phyloP scores from a whole-genome alignment of 2,797 vertebrate species.

The Limosa lapponica region DNA sequence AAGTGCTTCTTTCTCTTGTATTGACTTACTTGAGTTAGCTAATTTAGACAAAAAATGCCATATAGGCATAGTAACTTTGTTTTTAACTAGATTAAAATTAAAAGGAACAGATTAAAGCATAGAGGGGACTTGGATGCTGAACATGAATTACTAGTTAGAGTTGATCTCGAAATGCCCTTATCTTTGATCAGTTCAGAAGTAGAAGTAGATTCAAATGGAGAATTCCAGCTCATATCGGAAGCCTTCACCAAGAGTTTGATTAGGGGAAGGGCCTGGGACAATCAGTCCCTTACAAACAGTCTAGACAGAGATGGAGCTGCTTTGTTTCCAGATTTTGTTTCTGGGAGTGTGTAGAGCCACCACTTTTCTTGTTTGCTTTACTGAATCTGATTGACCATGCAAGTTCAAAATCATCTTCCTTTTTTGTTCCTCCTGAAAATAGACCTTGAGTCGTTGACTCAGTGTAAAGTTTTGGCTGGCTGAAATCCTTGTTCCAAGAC shows the following conservation, averaged over 20 bases:
- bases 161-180: neutral
- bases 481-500: slow-evolving; percentile 22
- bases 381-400: neutral
- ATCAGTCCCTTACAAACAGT: neutral
- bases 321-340: neutral
- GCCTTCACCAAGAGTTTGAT: neutral
- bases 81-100: slow-evolving; percentile 35
- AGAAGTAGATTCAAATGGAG: neutral
- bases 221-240: neutral
- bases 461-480: neutral
- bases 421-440: neutral
- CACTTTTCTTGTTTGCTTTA: neutral
- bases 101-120: slow-evolving; percentile 1
- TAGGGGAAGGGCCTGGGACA: neutral
- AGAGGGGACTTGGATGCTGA: neutral
- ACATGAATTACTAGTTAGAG: neutral
- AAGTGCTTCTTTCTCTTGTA: slow-evolving; percentile 19
- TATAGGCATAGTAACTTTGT: neutral
- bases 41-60: neutral
- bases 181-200: neutral
- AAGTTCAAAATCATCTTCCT: neutral
- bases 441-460: neutral
- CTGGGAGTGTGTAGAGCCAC: neutral
- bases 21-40: neutral
- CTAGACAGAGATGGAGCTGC: neutral